Conservation (phyloP, 2,113 vertebrate species). For the Melanerpes aurifrons region DNA sequence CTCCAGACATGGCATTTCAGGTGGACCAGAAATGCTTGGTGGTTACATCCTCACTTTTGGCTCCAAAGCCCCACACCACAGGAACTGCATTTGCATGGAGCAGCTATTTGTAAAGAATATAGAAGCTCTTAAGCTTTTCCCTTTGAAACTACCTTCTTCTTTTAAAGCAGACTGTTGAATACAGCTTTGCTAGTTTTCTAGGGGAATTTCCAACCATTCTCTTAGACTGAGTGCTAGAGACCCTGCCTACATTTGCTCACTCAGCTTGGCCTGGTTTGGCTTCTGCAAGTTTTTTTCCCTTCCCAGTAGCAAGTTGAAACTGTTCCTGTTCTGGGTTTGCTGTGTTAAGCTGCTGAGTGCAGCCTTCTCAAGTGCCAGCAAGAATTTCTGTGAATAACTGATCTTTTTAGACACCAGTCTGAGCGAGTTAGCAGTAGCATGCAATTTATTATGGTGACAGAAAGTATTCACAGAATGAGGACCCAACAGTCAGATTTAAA, state of each 20-base stretch:
- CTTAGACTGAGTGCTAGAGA: not conserved
- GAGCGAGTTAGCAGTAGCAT: not conserved
- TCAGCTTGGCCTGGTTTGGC: not conserved
- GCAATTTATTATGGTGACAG: not conserved
- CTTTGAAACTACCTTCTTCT: not conserved
- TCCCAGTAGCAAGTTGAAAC: not conserved
- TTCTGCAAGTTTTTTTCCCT: not conserved
- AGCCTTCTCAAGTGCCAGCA: not conserved
- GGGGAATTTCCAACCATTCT: not conserved
- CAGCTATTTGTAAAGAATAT: not conserved
- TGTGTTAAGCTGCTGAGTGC: not conserved
- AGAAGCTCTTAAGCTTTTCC: not conserved
- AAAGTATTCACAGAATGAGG: not conserved
- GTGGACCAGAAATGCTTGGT: not conserved
- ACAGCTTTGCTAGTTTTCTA: not conserved
- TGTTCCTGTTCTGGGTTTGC: not conserved
- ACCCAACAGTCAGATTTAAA: not conserved
- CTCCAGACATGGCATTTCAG: not conserved
- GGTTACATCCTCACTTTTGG: not conserved
- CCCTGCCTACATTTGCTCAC: not conserved
- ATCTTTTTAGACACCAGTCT: constrained; percentile 24
- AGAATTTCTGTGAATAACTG: constrained; percentile 41
- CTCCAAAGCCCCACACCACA: not conserved
- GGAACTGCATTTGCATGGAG: not conserved
- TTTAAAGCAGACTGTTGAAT: not conserved